Conservation (phyloP, 2,797 vertebrate genomes). For the Otolemur crassicaudatus region DNA sequence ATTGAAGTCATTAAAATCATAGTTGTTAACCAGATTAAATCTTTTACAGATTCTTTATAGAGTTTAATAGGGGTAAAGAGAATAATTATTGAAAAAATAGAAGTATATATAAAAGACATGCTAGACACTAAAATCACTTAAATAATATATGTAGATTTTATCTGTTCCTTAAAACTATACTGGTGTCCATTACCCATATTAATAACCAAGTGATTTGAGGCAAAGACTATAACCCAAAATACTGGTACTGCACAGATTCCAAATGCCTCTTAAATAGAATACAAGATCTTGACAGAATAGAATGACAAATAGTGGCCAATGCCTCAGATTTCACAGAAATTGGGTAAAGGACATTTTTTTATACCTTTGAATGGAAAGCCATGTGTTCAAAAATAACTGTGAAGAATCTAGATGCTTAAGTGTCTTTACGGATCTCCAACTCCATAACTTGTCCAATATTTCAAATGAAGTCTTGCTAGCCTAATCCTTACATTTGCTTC, state of each 20-base stretch:
- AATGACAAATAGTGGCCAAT: neutral
- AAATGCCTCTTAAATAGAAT: neutral
- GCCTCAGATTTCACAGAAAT: neutral
- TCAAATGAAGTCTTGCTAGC: neutral
- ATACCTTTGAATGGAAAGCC: neutral
- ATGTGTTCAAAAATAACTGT: neutral
- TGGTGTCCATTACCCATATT: neutral
- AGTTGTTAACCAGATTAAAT: neutral
- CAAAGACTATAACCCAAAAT: neutral
- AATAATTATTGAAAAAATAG: neutral
- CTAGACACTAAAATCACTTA: neutral
- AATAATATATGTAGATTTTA: neutral
- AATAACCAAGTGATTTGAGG: neutral
- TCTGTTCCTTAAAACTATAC: neutral
- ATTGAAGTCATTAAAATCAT: constrained; percentile 3
- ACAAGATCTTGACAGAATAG: constrained; percentile 3
- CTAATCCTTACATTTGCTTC: neutral
- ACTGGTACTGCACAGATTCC: neutral
- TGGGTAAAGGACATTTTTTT: neutral
- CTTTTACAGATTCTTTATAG: neutral
- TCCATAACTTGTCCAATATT: neutral
- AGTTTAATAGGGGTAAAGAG: neutral
- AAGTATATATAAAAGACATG: neutral
- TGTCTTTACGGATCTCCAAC: neutral
- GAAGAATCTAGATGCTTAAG: neutral